Percentiles rank a stretch among this genome's conserved stretches.
phyloP scores from a whole-genome alignment of 37 sponge, comb jelly and placozoan genomes.

The Agelas oroides region DNA sequence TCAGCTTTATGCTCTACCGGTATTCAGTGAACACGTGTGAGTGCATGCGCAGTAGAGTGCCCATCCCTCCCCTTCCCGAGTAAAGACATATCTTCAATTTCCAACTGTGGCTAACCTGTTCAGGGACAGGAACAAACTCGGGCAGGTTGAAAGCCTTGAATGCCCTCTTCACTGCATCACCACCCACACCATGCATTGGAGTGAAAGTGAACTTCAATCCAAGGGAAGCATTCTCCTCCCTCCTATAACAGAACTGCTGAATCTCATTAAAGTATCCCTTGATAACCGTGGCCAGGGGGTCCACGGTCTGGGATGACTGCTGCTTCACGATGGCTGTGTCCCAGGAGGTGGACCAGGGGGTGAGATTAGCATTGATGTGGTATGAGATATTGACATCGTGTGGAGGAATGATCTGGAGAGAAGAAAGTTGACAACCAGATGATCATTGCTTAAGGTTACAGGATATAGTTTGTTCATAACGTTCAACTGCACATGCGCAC shows the following conservation, averaged over 20 bases:
- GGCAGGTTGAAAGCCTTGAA: constrained; percentile 82
- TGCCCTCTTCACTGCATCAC: constrained; percentile 68
- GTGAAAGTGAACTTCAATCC: constrained; percentile 80
- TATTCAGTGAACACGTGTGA: too few species aligned
- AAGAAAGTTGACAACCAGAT: background rate
- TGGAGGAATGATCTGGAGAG: constrained; percentile 91
- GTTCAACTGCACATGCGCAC: too few species aligned
- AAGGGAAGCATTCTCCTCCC: constrained; percentile 5
- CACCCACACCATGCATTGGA: constrained; percentile 99
- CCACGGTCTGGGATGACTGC: constrained; percentile 43
- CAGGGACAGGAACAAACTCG: constrained; percentile 73
- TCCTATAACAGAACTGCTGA: constrained; percentile 55
- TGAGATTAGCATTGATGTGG: constrained; percentile 75
- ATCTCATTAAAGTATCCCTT: constrained; percentile 76
- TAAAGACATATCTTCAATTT: too few species aligned
- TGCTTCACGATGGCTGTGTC: constrained; percentile 40
- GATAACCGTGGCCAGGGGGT: constrained; percentile 77
- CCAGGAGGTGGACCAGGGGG: constrained; percentile 90
- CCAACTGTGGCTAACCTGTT: constrained; percentile 74
- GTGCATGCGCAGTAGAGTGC: too few species aligned
- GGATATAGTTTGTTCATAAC: too few species aligned
- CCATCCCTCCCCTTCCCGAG: too few species aligned
- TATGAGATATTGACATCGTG: constrained; percentile 84
- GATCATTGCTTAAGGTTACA: background rate
- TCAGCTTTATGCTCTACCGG: too few species aligned